Evolutionary conservation across 2,888 invertebrate species (phyloP), one percentile per base, ranked within the genome.

Genomic region (Lepas anatifera): DNA sequence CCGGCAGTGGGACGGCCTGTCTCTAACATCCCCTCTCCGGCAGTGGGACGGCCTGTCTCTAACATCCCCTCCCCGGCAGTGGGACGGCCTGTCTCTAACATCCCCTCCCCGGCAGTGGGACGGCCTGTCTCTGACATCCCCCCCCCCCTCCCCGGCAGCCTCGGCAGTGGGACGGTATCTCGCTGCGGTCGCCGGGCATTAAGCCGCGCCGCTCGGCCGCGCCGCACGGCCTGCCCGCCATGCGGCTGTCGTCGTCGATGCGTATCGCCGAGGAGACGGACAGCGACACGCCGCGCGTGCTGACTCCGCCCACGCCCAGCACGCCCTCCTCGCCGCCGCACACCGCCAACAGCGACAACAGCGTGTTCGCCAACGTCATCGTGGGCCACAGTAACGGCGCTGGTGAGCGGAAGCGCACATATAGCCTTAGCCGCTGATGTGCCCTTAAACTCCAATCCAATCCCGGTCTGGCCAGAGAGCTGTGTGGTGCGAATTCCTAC

Each of bases 141-240:
- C 35, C 3, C 35, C 22, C 32, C 3, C 35, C n/a, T 13, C 37
- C 67, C 13, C 41, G 48, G 13, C 52, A 48, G 35, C 43, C 46
- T 25, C 71, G 72, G 1, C 68, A 72, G 48, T 93, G 90, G 88
- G 91, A 92, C 3, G 89, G 91, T 70, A 83, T 93, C 76, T 87
- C 88, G 69, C 81, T 95, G 75, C 95, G 95, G 82, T 92, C 90
- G 46, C 92, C 92, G 0, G 92, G 92, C 8, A 91, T 94, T 75
- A 96, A 96, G 80, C 87, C 90, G 66, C 82, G 85, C 73, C 81
- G 81, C 74, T 76, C 79, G 18, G 81, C 80, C 58, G 81, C 80
- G 71, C 79, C 82, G 70, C 81, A 82, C 50, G 16, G 16, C 41
- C 76, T 83, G 68, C 80, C 80, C 74, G 79, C 75, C 76, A 71